Conservation (phyloP, 2,113 vertebrate species). For the Leptosomus discolor region DNA sequence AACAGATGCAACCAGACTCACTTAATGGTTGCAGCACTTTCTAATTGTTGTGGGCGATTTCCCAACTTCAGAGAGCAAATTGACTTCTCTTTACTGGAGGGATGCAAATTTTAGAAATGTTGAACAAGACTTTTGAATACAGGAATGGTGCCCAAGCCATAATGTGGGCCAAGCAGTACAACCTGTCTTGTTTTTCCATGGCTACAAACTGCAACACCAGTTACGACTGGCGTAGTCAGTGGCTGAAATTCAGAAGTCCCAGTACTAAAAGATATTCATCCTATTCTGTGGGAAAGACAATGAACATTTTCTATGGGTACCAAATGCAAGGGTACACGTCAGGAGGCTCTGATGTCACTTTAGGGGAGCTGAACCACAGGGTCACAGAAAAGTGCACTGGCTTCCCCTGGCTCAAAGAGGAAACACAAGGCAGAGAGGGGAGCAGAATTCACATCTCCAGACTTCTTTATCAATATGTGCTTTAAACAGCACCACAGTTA, state of each 20-base stretch:
- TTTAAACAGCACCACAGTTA: background rate
- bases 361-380: background rate
- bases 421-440: background rate
- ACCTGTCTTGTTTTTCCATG: background rate
- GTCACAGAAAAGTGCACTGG: background rate
- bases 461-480: background rate
- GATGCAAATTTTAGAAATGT: background rate
- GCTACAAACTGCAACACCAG: background rate
- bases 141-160: background rate
- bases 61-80: background rate
- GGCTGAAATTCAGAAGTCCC: background rate
- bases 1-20: background rate
- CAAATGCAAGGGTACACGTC: background rate
- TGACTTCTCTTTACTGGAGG: background rate
- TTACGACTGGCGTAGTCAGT: background rate
- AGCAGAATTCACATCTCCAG: background rate
- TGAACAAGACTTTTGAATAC: background rate
- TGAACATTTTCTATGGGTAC: background rate
- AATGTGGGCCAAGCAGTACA: background rate
- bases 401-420: background rate
- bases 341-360: background rate
- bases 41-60: background rate
- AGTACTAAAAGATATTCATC: background rate
- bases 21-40: background rate
- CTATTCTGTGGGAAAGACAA: background rate